These are phyloP conservation scores for Cyprinodon brontotheroides DNA, from an alignment of 2,113 vertebrate species.

Conservation along the genomic window DNA sequence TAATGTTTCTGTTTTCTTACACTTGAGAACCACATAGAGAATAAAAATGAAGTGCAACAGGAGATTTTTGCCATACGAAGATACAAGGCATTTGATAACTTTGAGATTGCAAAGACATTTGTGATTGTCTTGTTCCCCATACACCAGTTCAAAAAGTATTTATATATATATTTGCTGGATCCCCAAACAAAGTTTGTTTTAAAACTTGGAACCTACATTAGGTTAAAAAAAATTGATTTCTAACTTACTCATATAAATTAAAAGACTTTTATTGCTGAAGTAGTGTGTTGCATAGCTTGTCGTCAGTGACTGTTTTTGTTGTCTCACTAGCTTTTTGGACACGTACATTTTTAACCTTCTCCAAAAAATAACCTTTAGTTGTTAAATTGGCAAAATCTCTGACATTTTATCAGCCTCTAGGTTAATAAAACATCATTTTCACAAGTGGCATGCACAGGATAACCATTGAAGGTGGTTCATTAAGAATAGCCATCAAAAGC, in stretches of 20 bases:
- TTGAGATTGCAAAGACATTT: conserved; percentile 73
- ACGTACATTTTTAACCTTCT: conserved; percentile 27
- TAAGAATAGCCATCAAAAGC: conserved; percentile 22
- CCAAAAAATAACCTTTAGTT: conserved; percentile 58
- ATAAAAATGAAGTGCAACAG: conserved; percentile 65
- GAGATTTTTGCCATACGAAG: conserved; percentile 72
- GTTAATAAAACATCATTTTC: conserved; percentile 51
- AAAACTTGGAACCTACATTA: conserved; percentile 83
- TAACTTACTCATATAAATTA: conserved; percentile 52
- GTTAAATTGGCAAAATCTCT: conserved; percentile 67
- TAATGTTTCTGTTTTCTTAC: conserved; percentile 73
- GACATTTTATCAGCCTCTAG: conserved; percentile 55
- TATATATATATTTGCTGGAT: conserved; percentile 70
- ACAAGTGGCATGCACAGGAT: conserved; percentile 42
- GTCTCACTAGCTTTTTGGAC: conserved; percentile 52
- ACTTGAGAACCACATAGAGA: conserved; percentile 68
- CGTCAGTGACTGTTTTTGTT: conserved; percentile 49
- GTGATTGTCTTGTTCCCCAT: conserved; percentile 71
- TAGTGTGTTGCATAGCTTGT: conserved; percentile 58
- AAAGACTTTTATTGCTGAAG: conserved; percentile 55
- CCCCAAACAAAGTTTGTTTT: conserved; percentile 81
- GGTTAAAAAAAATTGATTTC: conserved; percentile 68
- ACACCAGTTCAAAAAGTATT: conserved; percentile 66
- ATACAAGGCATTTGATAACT: conserved; percentile 69
- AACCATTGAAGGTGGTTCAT: not conserved